Evolutionary conservation across 1,140 invertebrate genomes (phyloP).

Genomic region (Pararge aegeria): DNA sequence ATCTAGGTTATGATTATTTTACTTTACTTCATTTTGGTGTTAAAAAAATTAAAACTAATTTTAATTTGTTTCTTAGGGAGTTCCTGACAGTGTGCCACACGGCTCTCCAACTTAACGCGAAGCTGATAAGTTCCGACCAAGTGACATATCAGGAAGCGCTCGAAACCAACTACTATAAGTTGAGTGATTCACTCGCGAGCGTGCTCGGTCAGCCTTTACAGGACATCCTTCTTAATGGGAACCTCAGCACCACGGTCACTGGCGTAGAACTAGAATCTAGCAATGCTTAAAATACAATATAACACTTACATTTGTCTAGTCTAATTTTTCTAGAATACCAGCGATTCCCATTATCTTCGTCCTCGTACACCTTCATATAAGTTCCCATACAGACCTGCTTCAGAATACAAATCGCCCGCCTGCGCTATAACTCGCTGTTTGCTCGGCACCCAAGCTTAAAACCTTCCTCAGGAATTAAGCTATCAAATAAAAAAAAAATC

Average conservation of each 20-base stretch:
- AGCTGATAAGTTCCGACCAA: slow-evolving; percentile 91
- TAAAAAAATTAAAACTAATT: no score
- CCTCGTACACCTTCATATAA: no score
- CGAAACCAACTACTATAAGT: slow-evolving; percentile 91
- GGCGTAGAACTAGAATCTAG: slow-evolving; percentile 76
- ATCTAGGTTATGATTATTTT: no score
- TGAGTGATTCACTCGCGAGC: slow-evolving; percentile 87
- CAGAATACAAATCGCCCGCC: no score
- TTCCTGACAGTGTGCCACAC: slow-evolving; percentile 93
- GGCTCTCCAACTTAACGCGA: slow-evolving; percentile 92
- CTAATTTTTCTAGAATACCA: background rate
- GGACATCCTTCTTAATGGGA: slow-evolving; percentile 82
- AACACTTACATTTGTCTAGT: background rate
- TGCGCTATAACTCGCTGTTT: no score
- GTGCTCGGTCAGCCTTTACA: slow-evolving; percentile 86
- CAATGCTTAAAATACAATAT: slow-evolving; percentile 55
- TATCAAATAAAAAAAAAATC: no score
- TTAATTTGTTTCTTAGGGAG: slow-evolving; percentile 83
- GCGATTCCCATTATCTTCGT: no score
- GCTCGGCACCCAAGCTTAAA: no score
- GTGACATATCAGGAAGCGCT: slow-evolving; percentile 93
- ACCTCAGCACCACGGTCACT: slow-evolving; percentile 65
- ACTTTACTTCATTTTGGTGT: no score
- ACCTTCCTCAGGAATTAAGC: no score
- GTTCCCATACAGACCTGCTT: no score